Conservation (phyloP, 2,888 invertebrate genomes). For the Pterostichus niger region DNA sequence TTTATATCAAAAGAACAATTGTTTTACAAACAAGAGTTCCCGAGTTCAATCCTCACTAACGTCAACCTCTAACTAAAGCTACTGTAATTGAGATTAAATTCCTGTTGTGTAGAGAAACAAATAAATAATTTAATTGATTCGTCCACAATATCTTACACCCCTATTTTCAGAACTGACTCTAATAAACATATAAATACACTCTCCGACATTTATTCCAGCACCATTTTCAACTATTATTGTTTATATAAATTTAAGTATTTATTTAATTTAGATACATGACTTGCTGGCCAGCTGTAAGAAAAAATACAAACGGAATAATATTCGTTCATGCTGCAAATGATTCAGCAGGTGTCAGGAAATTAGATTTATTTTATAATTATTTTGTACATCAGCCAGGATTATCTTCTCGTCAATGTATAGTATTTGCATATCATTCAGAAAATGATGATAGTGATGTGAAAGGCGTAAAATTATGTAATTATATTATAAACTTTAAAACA, state of each 20-base stretch:
- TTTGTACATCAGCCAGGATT: slow-evolving; percentile 71
- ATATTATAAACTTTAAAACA: not conserved
- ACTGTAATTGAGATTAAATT: too few relatives aligned
- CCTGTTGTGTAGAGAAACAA: too few relatives aligned
- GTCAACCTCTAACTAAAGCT: too few relatives aligned
- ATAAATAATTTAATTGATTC: slow-evolving; percentile 4
- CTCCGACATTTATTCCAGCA: too few relatives aligned
- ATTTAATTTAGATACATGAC: slow-evolving; percentile 69
- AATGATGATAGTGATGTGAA: slow-evolving; percentile 10
- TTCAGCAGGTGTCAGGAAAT: slow-evolving; percentile 70
- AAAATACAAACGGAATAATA: slow-evolving; percentile 71
- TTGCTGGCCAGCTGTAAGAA: slow-evolving; percentile 71
- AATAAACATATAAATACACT: too few relatives aligned
- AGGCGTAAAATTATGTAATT: slow-evolving; percentile 71
- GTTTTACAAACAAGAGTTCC: too few relatives aligned
- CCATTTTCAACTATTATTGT: too few relatives aligned
- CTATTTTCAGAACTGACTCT: too few relatives aligned
- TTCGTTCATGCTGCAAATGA: slow-evolving; percentile 71
- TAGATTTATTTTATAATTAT: slow-evolving; percentile 72
- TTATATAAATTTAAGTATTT: not conserved
- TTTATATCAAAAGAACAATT: too few relatives aligned
- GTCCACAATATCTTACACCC: too few relatives aligned
- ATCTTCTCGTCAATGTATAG: slow-evolving; percentile 71
- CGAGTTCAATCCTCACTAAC: too few relatives aligned
- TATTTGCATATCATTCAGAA: slow-evolving; percentile 69